Conservation (phyloP, 2,888 invertebrate genomes). For the Entomobrya proxima region DNA sequence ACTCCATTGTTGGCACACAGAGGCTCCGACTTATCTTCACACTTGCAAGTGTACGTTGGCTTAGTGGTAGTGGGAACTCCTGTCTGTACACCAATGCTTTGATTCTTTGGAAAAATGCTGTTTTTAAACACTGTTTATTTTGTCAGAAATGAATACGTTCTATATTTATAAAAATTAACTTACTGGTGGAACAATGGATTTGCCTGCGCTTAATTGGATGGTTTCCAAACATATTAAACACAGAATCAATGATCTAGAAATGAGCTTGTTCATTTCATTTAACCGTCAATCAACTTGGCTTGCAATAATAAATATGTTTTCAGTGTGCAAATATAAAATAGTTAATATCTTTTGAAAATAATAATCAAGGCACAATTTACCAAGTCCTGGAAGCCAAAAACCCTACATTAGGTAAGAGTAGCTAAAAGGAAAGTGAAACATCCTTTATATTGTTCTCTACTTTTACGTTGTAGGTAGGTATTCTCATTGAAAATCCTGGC, state of each 20-base stretch:
- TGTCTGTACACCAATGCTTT: background rate
- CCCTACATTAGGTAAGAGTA: too few relatives aligned
- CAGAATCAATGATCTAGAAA: background rate
- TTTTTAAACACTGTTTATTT: background rate
- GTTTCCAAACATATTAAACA: background rate
- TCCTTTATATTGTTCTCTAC: too few relatives aligned
- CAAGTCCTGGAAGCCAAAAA: too few relatives aligned
- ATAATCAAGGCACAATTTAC: too few relatives aligned
- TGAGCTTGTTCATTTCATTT: background rate
- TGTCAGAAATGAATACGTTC: background rate
- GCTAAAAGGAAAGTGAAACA: too few relatives aligned
- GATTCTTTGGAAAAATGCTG: background rate
- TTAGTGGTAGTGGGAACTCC: constrained; percentile 20
- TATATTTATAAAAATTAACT: background rate
- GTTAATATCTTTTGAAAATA: too few relatives aligned
- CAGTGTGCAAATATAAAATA: too few relatives aligned
- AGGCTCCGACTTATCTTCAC: constrained; percentile 20
- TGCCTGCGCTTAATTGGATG: background rate
- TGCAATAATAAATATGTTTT: too few relatives aligned
- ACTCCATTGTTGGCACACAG: constrained; percentile 68
- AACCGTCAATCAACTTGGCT: too few relatives aligned
- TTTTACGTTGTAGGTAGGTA: too few relatives aligned
- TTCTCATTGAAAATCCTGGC: too few relatives aligned
- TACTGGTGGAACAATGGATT: constrained; percentile 14
- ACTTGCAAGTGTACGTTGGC: constrained; percentile 28